These are phyloP conservation scores for Drosophila infuscata DNA, from an alignment of 2,888 invertebrate genomes.

Conservation along the genomic window DNA sequence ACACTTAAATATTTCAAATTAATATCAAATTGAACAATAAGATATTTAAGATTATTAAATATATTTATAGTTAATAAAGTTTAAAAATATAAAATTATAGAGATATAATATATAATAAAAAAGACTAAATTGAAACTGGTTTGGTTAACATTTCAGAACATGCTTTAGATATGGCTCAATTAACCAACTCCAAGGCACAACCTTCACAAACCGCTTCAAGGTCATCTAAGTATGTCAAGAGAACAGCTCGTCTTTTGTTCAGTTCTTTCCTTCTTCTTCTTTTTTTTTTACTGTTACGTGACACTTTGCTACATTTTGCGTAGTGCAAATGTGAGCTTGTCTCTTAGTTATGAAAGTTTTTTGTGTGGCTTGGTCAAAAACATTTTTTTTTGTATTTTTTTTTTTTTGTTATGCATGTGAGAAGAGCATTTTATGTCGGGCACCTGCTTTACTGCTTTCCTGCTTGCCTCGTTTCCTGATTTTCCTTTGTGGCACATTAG, in stretches of 20 bases:
- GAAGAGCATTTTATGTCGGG: constrained; percentile 15
- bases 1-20: neutral
- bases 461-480: constrained; percentile 5
- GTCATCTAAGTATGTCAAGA: neutral
- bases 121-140: neutral
- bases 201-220: constrained; percentile 7
- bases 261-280: neutral
- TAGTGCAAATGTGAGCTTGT: constrained; percentile 17
- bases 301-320: constrained; percentile 14
- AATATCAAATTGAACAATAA: neutral
- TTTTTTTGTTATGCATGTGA: constrained; percentile 44
- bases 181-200: neutral
- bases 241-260: neutral
- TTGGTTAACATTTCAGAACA: neutral
- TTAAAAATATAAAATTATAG: neutral
- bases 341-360: constrained; percentile 1
- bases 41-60: neutral
- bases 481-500: constrained; percentile 43
- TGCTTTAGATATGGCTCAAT: neutral
- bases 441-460: constrained; percentile 15
- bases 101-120: neutral
- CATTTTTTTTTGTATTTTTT: constrained; percentile 43
- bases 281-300: constrained; percentile 24
- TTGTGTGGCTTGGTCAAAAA: constrained; percentile 16
- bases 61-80: neutral